phyloP scores from a whole-genome alignment of 2,113 vertebrate species.

The Toxostoma redivivum region DNA sequence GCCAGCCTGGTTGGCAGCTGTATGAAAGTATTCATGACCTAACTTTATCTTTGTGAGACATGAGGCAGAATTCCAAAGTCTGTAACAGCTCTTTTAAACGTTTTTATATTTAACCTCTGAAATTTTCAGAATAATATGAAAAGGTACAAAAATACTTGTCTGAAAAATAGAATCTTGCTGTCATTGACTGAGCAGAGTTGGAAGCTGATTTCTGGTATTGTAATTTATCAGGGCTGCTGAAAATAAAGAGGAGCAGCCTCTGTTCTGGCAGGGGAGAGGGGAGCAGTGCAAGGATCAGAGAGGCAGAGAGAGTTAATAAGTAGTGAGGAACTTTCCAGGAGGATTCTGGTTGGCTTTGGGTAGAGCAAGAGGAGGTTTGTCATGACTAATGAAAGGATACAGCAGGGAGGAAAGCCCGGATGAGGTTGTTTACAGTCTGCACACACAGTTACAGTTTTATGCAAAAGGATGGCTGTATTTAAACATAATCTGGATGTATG shows the following conservation, averaged over 20 bases:
- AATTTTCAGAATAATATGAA: background rate
- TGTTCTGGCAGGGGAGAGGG: background rate
- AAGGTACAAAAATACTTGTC: background rate
- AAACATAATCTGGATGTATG: background rate
- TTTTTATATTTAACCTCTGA: background rate
- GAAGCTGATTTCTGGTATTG: background rate
- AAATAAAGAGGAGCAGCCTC: background rate
- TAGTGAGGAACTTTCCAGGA: background rate
- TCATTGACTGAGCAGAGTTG: background rate
- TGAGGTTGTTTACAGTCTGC: background rate
- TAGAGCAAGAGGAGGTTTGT: background rate
- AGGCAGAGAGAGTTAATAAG: background rate
- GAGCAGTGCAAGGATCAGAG: background rate
- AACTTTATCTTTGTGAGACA: background rate
- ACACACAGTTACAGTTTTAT: background rate
- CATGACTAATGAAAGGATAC: background rate
- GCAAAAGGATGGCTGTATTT: background rate
- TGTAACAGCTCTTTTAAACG: background rate
- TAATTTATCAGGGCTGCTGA: background rate
- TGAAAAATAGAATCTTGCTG: background rate
- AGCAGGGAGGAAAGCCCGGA: background rate
- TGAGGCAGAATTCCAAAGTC: background rate
- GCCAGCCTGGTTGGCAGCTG: background rate
- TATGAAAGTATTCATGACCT: background rate
- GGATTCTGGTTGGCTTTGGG: background rate